phyloP scores from a whole-genome alignment of 2,888 invertebrate genomes.

The Clunio marinus region DNA sequence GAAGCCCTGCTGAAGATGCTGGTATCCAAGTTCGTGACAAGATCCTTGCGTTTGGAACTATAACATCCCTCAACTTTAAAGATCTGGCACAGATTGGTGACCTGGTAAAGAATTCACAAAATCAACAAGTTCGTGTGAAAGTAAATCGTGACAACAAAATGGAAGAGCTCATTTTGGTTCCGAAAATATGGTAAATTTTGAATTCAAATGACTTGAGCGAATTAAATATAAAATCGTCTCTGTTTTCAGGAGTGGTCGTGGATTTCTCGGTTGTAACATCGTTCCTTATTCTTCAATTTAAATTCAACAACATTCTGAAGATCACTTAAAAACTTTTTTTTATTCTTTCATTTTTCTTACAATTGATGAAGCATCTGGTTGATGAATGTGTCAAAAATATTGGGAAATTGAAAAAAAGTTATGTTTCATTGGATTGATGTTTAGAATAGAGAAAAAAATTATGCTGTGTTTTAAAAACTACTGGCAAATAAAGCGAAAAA shows the following conservation, averaged over 20 bases:
- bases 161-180: conserved; percentile 60
- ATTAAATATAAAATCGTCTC: too few relatives aligned
- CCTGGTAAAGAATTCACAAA: conserved; percentile 61
- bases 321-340: background rate
- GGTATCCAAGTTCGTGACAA: conserved; percentile 67
- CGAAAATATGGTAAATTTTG: conserved; percentile 75
- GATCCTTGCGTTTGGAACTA: conserved; percentile 72
- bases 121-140: conserved; percentile 54
- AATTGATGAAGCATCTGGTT: too few relatives aligned
- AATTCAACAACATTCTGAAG: background rate
- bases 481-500: background rate
- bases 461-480: too few relatives aligned
- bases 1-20: conserved; percentile 78
- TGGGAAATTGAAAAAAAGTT: too few relatives aligned
- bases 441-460: too few relatives aligned
- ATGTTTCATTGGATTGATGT: too few relatives aligned
- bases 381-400: too few relatives aligned
- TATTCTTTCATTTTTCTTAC: too few relatives aligned
- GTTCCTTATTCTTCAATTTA: conserved; percentile 1
- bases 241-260: conserved; percentile 70
- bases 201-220: too few relatives aligned
- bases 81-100: conserved; percentile 64
- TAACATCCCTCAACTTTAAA: conserved; percentile 66
- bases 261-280: conserved; percentile 71
- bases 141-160: conserved; percentile 55